phyloP scores from a whole-genome alignment of 2,888 invertebrate species.

The Caenorhabditis uteleia region DNA sequence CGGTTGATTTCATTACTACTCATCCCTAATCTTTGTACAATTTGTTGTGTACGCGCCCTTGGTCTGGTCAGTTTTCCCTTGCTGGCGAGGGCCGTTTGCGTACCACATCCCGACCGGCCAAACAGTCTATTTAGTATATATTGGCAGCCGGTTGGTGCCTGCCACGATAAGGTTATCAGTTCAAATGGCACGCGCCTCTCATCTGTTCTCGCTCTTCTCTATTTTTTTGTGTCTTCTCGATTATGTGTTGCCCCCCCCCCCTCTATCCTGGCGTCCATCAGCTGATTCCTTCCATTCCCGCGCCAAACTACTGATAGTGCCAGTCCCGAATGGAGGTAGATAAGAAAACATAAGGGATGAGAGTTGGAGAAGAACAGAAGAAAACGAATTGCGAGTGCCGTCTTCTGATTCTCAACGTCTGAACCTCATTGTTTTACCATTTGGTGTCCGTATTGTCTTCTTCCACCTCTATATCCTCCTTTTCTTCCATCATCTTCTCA shows the following conservation, averaged over 20 bases:
- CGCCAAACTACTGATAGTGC: slow-evolving; percentile 36
- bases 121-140: slow-evolving; percentile 19
- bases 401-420: slow-evolving; percentile 10
- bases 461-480: neutral
- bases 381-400: slow-evolving; percentile 1
- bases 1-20: too few species aligned
- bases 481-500: neutral
- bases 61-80: too few species aligned
- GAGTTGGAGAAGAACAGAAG: slow-evolving; percentile 1
- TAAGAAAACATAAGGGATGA: too few species aligned
- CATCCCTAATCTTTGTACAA: too few species aligned
- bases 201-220: neutral
- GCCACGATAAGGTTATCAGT: slow-evolving; percentile 47
- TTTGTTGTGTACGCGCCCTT: too few species aligned
- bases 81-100: too few species aligned
- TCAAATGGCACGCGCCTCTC: slow-evolving; percentile 40
- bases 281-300: slow-evolving; percentile 26
- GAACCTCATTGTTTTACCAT: slow-evolving; percentile 17
- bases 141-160: slow-evolving; percentile 41
- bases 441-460: slow-evolving; percentile 3
- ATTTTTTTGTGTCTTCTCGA: too few species aligned
- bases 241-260: too few species aligned
- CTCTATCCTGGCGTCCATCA: too few species aligned
- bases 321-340: slow-evolving; percentile 30
- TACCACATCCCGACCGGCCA: slow-evolving; percentile 25